Base-by-base conservation (phyloP, 37 sponge, comb jelly and placozoan species). In the Tethya wilhelma region DNA sequence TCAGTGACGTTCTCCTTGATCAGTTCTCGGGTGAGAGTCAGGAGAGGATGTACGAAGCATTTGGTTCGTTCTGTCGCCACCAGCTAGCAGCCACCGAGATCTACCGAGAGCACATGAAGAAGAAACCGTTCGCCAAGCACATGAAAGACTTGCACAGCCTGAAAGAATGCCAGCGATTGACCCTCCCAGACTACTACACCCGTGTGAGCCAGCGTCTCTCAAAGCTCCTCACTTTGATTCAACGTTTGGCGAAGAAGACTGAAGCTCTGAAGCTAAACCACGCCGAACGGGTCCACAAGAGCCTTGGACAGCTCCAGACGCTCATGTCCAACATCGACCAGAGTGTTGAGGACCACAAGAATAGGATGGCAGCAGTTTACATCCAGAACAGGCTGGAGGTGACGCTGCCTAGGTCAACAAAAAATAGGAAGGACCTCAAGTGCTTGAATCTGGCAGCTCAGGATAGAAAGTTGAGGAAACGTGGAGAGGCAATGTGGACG, bases 21-120 rank as follows among this genome's bases (percentile, higher is more conserved):
- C 89, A 93, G 73, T 84, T 88, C 33, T 73, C 81, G 11, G 89
- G 78, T 9, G 65, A 64, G 9, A 74, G 45, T 7, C 71, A 73
- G 12, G 82, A 88, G n/a, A 28, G 70, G 66, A 75, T 88, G 67
- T 63, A 67, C 34, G 7, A 56, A 14, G 63, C 82, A 12, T 93
- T 77, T 70, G 80, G 84, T 29, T 70, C 22, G 29, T 93, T 83
- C 49, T 75, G 80, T n/a, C 64, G 85, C 59, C 69, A 59, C 23
- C 93, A 93, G 17, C 59, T 80, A 41, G 68, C 38, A 55, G 89
- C 89, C 5, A 38, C 81, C n/a, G 86, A 87, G 44, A 32, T 74
- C 29, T 93, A 78, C 89, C 80, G 75, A 53, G 93, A 93, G 31
- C 86, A 84, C n/a, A 36, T 75, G 89, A 93, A 72, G 62, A 73